Evolutionary conservation across 1,140 invertebrate species (phyloP).

Genomic region (Dreissena rostriformis): DNA sequence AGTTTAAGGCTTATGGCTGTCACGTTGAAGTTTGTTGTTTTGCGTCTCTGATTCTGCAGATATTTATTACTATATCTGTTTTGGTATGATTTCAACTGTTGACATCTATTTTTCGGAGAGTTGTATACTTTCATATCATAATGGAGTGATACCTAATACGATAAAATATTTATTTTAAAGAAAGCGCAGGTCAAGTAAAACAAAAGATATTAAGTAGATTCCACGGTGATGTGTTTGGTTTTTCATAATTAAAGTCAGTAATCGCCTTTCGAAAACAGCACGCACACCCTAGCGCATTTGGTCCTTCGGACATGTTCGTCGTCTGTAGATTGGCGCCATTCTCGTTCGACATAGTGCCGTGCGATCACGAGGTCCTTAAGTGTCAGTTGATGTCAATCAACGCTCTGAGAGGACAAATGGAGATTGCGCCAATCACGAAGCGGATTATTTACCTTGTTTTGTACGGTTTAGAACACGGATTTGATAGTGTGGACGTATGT

Average conservation of each 20-base stretch:
- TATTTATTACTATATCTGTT: too few species aligned
- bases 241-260: conserved; percentile 87
- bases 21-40: too few species aligned
- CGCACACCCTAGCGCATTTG: conserved; percentile 85
- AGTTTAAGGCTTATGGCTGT: too few species aligned
- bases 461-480: conserved; percentile 71
- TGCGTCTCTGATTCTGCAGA: too few species aligned
- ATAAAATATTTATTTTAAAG: too few species aligned
- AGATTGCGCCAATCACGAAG: conserved; percentile 63
- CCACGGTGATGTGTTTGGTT: conserved; percentile 19
- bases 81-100: too few species aligned
- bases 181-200: too few species aligned
- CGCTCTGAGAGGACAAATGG: conserved; percentile 56
- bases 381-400: conserved; percentile 88
- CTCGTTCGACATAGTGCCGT: conserved; percentile 86
- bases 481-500: conserved; percentile 69
- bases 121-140: too few species aligned
- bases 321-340: conserved; percentile 88
- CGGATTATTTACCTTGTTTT: conserved; percentile 63
- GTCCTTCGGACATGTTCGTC: conserved; percentile 93
- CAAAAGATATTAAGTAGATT: too few species aligned
- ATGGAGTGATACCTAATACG: too few species aligned
- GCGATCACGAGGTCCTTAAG: conserved; percentile 88
- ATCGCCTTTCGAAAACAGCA: conserved; percentile 88
- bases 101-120: too few species aligned